Conservation (phyloP, 2,888 invertebrate species). For the Nemotelus pantherinus region DNA sequence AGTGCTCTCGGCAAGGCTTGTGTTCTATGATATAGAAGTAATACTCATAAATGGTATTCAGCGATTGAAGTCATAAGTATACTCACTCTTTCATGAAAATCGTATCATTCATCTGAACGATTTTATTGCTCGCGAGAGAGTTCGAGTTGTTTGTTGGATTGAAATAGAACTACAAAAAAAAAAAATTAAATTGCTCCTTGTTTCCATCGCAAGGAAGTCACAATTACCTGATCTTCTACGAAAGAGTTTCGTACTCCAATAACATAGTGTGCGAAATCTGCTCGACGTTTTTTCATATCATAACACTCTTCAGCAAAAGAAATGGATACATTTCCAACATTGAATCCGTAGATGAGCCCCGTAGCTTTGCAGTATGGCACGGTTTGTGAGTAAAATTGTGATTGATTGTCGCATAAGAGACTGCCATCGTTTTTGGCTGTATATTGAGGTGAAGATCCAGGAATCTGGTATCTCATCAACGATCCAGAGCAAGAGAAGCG, state of each 20-base stretch:
- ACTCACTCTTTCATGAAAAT: slow-evolving; percentile 16
- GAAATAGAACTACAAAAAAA: background rate
- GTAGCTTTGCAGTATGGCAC: slow-evolving; percentile 25
- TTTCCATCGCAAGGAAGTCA: background rate
- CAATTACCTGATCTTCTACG: slow-evolving; percentile 22
- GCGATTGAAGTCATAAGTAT: too few species aligned
- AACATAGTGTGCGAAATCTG: slow-evolving; percentile 26
- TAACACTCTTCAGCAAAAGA: background rate
- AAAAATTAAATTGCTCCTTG: background rate
- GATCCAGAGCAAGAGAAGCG: slow-evolving; percentile 3
- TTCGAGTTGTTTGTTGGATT: slow-evolving; percentile 22
- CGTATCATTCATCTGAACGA: background rate
- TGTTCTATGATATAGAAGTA: background rate
- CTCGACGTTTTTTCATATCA: slow-evolving; percentile 12
- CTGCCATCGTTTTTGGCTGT: slow-evolving; percentile 12
- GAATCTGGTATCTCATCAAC: background rate
- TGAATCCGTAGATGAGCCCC: slow-evolving; percentile 17
- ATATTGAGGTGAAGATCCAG: background rate
- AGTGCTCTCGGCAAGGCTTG: slow-evolving; percentile 21
- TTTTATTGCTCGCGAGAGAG: background rate
- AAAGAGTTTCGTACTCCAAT: slow-evolving; percentile 10
- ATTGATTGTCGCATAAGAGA: background rate
- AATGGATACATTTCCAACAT: slow-evolving; percentile 1
- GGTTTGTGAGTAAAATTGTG: slow-evolving; percentile 13
- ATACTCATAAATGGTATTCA: too few species aligned